phyloP scores from a whole-genome alignment of 1,140 invertebrate species.

The Formica selysi region DNA sequence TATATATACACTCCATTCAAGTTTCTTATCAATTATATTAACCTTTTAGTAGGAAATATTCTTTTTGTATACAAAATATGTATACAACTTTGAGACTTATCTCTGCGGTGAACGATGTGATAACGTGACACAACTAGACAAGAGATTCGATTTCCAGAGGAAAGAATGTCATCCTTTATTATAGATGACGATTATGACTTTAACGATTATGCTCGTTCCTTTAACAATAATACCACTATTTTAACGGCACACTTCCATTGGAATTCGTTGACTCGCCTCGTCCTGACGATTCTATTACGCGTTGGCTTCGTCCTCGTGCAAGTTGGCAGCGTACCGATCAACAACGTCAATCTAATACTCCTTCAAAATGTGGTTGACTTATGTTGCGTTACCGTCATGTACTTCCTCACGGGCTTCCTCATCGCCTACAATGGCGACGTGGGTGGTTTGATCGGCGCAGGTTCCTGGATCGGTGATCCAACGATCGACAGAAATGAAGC shows the following conservation, averaged over 20 bases:
- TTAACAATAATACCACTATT: background rate
- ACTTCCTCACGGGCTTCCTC: constrained; percentile 67
- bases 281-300: constrained; percentile 72
- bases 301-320: constrained; percentile 76
- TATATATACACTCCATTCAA: background rate
- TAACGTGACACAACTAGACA: constrained; percentile 29
- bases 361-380: constrained; percentile 77
- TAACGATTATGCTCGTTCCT: constrained; percentile 10
- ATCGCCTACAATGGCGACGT: constrained; percentile 74
- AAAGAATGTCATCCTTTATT: constrained; percentile 16
- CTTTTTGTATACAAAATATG: background rate
- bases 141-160: background rate
- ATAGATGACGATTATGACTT: constrained; percentile 29
- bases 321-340: constrained; percentile 75
- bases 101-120: background rate
- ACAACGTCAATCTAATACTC: constrained; percentile 78
- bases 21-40: background rate
- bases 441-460: constrained; percentile 59
- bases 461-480: constrained; percentile 72
- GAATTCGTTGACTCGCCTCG: constrained; percentile 35
- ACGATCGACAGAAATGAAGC: constrained; percentile 70
- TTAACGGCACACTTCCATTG: background rate
- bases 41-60: background rate
- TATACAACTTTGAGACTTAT: background rate
- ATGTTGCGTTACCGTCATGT: constrained; percentile 72